These are phyloP conservation scores for Podilymbus podiceps DNA, from an alignment of 2,113 vertebrate species.

Conservation along the genomic window DNA sequence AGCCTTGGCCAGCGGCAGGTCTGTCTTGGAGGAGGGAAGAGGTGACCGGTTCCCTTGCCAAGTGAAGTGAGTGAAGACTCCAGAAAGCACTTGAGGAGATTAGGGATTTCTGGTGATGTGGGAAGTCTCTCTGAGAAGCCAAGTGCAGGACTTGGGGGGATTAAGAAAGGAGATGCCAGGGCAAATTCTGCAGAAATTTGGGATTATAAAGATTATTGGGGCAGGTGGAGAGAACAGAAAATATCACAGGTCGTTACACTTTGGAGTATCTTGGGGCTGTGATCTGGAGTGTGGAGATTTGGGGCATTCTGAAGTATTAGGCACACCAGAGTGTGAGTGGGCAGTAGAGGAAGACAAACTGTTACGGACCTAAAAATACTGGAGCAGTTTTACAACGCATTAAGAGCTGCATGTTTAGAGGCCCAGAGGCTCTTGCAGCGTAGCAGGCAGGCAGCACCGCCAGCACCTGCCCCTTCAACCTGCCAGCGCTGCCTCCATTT, in stretches of 20 bases:
- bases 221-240: not conserved
- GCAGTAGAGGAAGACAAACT: not conserved
- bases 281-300: not conserved
- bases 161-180: not conserved
- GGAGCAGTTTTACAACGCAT: not conserved
- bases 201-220: not conserved
- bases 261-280: rapidly evolving
- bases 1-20: too few relatives aligned
- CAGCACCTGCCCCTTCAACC: not conserved
- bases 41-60: not conserved
- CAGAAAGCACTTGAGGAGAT: not conserved
- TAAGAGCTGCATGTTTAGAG: not conserved
- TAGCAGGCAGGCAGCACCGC: not conserved
- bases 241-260: not conserved
- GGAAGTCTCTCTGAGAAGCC: not conserved
- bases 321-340: not conserved
- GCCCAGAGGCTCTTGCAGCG: not conserved
- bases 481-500: not conserved
- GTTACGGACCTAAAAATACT: not conserved
- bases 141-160: not conserved
- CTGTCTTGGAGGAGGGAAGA: not conserved
- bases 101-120: not conserved
- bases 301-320: not conserved
- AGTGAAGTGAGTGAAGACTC: not conserved
- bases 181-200: not conserved